Conservation (phyloP, 2,888 invertebrate species). For the Mycogona germanica region DNA sequence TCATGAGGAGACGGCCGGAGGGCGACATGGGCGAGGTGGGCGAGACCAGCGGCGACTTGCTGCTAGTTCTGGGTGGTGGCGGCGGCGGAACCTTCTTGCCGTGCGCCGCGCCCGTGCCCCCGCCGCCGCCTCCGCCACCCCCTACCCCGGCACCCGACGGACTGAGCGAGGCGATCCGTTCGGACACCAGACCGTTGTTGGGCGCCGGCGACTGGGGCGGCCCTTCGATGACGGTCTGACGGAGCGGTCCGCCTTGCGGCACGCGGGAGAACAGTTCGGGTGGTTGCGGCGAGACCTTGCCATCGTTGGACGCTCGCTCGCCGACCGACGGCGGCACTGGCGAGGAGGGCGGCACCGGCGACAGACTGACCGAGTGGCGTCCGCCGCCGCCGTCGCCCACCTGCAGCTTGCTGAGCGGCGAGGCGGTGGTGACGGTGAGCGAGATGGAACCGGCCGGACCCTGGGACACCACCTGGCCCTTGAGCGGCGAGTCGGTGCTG, state of each 20-base stretch:
- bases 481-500: conserved; percentile 48
- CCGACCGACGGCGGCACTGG: conserved; percentile 23
- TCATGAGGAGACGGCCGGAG: conserved; percentile 19
- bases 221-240: conserved; percentile 22
- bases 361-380: conserved; percentile 19
- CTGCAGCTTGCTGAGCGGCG: conserved; percentile 40
- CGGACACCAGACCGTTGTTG: conserved; percentile 35
- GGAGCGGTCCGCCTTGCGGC: conserved; percentile 20
- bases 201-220: not conserved
- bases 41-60: conserved; percentile 73
- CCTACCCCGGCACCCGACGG: conserved; percentile 50
- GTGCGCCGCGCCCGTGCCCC: conserved; percentile 28
- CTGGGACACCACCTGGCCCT: conserved; percentile 24
- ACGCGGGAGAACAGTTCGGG: conserved; percentile 23
- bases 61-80: conserved; percentile 84
- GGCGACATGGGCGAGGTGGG: conserved; percentile 55
- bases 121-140: conserved; percentile 28
- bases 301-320: conserved; percentile 21
- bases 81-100: conserved; percentile 55
- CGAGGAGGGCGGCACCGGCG: conserved; percentile 24
- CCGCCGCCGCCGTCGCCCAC: conserved; percentile 41
- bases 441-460: conserved; percentile 30
- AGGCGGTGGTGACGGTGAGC: conserved; percentile 27
- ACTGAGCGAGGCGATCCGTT: conserved; percentile 54
- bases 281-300: conserved; percentile 16